Evolutionary conservation across 2,888 invertebrate species (phyloP), one percentile per base, ranked within the genome.

Genomic region (Eremobia ochroleuca): DNA sequence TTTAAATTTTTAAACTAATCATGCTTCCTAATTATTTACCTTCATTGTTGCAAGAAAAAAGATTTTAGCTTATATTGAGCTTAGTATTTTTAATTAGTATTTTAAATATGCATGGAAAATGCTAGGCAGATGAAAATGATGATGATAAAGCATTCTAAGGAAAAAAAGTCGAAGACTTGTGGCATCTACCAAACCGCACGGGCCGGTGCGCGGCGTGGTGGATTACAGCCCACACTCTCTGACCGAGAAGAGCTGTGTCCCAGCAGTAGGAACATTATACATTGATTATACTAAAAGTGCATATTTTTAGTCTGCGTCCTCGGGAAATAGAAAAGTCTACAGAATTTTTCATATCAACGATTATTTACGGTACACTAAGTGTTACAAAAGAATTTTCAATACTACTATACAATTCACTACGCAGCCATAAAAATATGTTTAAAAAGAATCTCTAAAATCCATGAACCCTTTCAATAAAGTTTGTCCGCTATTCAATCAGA

Each of bases 401-500:
- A 77, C 71, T 34, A 76, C 46, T 13, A 73, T 61, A 74, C 76
- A 81, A 86, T 81, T 85, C 69, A 71, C 43, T 49, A 83, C 61
- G 81, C 84, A 64, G 77, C 78, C 82, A 89, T 88, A 88, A 87
- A 86, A 83, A 85, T 78, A 76, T 87, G 79, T 73, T 65, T 65
- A 87, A 83, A 79, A 83, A 82, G 82, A 83, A 82, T 89, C 84
- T 88, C 86, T 88, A 88, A 90, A 88, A 89, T 89, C 88, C 83
- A 82, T 83, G 82, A 89, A 89, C 91, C 92, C 91, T 91, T 91
- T 91, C 89, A 90, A 92, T 90, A 85, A 87, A 82, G 74, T 76
- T 87, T 81, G 86, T 87, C 78, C 74, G 87, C 85, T 70, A 89
- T 91, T 92, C 91, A 92, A 93, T 93, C 91, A 90, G 86, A 91